Evolutionary conservation across 2,888 invertebrate species (phyloP), one percentile per base, ranked within the genome.

Genomic region (Andrena flavipes): DNA sequence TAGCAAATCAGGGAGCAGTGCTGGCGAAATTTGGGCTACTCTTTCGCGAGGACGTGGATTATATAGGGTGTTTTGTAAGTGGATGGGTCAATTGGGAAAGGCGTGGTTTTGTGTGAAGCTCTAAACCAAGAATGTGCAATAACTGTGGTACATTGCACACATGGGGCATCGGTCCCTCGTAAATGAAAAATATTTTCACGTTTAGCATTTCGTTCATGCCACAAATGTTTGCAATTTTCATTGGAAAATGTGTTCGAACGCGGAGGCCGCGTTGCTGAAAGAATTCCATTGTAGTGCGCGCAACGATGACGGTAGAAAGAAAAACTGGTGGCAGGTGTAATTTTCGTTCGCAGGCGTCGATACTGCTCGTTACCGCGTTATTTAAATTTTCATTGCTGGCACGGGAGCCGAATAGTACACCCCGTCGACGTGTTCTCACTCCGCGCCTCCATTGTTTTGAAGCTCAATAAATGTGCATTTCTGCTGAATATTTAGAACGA

Each of bases 141-240:
- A 23, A 23, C 56, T 10, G 8, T 10, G 10, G 23, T 26, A 56
- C 20, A 10, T 3, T 13, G 23, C 23, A 56, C 23, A 23, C 56
- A 13, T 0, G 4, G 4, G 1, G 56, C 4, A 20, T 23, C 26
- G 23, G 23, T 23, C 23, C 23, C 10, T 56, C 20, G 26, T 23
- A 56, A 56, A 56, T 26, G 20, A 23, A 56, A 56, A 56, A 56
- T 56, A 56, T 56, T 56, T 26, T 26, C 8, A 26, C 56, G 23
- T 23, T 23, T 56, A 56, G 23, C 26, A 23, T 56, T 56, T 10
- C 26, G 10, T 0, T 23, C 23, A 2, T 20, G 51, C 51, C 51
- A 20, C 20, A 51, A 54, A 68, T 54, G 76, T 79, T 79, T 65
- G 51, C 76, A 79, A 68, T 64, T 63, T 65, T 69, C 76, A 56